A percentile compares a stretch with the other conserved stretches of the same genome.
Evolutionary conservation across 2,797 vertebrate species (phyloP).

Genomic region (Amphiprion clarkii): DNA sequence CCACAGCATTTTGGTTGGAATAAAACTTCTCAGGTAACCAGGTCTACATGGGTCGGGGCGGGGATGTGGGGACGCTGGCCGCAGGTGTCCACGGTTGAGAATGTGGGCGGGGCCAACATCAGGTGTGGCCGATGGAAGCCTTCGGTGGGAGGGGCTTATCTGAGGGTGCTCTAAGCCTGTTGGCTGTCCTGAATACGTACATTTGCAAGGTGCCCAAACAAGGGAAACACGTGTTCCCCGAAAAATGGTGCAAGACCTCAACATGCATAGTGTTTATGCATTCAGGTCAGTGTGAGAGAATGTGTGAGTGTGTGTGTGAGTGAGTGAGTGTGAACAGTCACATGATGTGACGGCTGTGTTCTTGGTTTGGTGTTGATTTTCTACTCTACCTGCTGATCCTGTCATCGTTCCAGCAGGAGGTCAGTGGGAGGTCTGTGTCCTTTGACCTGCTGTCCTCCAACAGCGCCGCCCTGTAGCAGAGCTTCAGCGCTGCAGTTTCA

Average conservation of each 20-base stretch:
- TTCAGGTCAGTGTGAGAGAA: slow-evolving; percentile 36
- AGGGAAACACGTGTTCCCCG: slow-evolving; percentile 42
- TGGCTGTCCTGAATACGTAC: slow-evolving; percentile 63
- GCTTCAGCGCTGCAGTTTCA: neutral
- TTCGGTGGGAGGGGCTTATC: slow-evolving; percentile 44
- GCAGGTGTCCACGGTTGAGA: slow-evolving; percentile 1
- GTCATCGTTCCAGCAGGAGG: slow-evolving; percentile 11
- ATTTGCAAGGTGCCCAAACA: slow-evolving; percentile 64
- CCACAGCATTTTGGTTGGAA: slow-evolving; percentile 78
- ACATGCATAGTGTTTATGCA: slow-evolving; percentile 39
- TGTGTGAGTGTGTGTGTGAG: slow-evolving; percentile 16
- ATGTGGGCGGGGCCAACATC: slow-evolving; percentile 17
- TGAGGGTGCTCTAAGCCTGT: slow-evolving; percentile 61
- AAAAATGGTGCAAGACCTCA: slow-evolving; percentile 67
- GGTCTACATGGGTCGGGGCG: slow-evolving; percentile 72
- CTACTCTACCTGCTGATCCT: slow-evolving; percentile 28
- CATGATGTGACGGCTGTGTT: slow-evolving; percentile 22
- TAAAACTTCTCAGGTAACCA: slow-evolving; percentile 94
- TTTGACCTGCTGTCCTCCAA: slow-evolving; percentile 15
- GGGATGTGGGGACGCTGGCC: neutral
- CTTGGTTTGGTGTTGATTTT: slow-evolving; percentile 17
- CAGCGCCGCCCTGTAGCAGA: neutral
- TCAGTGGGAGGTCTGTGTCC: slow-evolving; percentile 25
- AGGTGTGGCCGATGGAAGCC: neutral
- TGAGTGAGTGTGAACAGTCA: slow-evolving; percentile 15